phyloP scores from a whole-genome alignment of 2,888 invertebrate genomes.

The Tetragnatha montana region DNA sequence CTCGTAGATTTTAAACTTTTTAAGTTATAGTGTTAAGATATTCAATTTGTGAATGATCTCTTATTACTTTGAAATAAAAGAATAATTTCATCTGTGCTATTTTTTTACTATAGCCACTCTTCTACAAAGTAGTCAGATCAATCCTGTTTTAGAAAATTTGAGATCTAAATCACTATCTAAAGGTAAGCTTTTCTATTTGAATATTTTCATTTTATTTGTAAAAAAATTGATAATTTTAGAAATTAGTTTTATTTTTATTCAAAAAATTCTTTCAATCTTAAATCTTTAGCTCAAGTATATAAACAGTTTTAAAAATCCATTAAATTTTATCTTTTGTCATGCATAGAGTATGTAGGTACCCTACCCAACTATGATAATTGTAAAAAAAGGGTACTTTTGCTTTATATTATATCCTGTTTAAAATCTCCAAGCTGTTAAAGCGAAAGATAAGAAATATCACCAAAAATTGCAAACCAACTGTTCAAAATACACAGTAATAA shows the following conservation, averaged over 20 bases:
- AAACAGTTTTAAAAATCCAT: not conserved
- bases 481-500: too few species aligned
- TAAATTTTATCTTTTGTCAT: not conserved
- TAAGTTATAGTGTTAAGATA: too few species aligned
- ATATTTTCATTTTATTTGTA: not conserved
- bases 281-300: not conserved
- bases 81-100: not conserved
- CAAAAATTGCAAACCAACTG: too few species aligned
- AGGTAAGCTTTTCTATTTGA: constrained; percentile 15
- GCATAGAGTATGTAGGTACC: not conserved
- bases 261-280: not conserved
- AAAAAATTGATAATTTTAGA: too few species aligned
- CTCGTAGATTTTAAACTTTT: too few species aligned
- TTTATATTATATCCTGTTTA: too few species aligned
- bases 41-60: too few species aligned
- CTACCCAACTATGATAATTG: too few species aligned
- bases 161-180: constrained; percentile 40
- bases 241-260: not conserved
- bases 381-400: too few species aligned
- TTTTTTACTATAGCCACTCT: constrained; percentile 59
- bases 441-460: too few species aligned
- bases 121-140: constrained; percentile 48
- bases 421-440: too few species aligned
- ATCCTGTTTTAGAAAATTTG: constrained; percentile 56
- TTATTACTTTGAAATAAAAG: too few species aligned